Percentiles rank a stretch among this genome's conserved stretches.
These are phyloP conservation scores for Leptinotarsa undecemlineata DNA, from an alignment of 1,140 invertebrate species.

Conservation along the genomic window DNA sequence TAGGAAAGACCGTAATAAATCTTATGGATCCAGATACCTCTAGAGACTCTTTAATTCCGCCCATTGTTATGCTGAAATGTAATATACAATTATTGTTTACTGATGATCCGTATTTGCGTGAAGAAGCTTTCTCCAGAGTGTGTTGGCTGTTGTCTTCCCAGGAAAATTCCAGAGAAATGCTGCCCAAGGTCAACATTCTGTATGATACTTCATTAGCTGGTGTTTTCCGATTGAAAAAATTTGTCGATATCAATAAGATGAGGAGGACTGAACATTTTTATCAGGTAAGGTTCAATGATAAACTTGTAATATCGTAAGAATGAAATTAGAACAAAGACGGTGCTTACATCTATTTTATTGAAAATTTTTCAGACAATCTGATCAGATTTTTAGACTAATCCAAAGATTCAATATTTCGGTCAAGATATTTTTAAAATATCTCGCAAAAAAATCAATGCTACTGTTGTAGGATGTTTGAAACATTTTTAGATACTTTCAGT, in stretches of 20 bases:
- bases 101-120: conserved; percentile 51
- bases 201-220: conserved; percentile 55
- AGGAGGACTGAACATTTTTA: conserved; percentile 50
- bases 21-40: conserved; percentile 64
- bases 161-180: conserved; percentile 53
- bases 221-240: conserved; percentile 54
- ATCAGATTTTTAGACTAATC: too few relatives aligned
- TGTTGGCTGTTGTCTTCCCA: conserved; percentile 59
- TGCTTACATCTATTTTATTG: too few relatives aligned
- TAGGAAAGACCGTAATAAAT: conserved; percentile 63
- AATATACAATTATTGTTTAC: conserved; percentile 59
- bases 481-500: too few relatives aligned
- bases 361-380: too few relatives aligned
- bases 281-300: conserved; percentile 38
- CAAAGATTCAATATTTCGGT: too few relatives aligned
- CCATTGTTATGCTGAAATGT: conserved; percentile 52
- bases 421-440: too few relatives aligned
- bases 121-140: conserved; percentile 59
- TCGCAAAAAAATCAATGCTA: too few relatives aligned
- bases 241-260: conserved; percentile 47
- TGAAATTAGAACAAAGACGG: too few relatives aligned
- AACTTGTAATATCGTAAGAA: too few relatives aligned
- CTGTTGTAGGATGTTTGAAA: too few relatives aligned
- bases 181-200: conserved; percentile 58
- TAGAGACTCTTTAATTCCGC: conserved; percentile 28